A percentile compares a stretch with the other conserved stretches of the same genome.
Evolutionary conservation across 2,113 vertebrate genomes (phyloP).

Genomic region (Paraplagusia blochii): DNA sequence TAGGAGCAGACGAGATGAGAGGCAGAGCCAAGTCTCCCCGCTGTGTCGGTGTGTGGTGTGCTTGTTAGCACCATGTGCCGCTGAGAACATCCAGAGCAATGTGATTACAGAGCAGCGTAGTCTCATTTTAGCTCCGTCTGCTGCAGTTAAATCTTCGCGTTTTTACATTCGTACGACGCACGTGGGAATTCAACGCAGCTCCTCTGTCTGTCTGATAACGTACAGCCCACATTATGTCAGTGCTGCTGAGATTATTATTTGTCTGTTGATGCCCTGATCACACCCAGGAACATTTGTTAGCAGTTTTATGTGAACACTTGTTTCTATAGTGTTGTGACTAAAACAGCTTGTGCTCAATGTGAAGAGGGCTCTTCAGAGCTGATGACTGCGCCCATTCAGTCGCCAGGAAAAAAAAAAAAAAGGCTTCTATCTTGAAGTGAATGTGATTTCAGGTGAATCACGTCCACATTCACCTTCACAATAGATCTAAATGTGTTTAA

Average conservation of each 20-base stretch:
- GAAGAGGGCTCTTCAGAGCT: background rate
- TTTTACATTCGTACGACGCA: background rate
- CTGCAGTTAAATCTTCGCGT: background rate
- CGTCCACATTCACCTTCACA: too few relatives aligned
- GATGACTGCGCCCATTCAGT: constrained; percentile 8
- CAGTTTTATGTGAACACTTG: background rate
- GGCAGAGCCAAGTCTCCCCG: constrained; percentile 3
- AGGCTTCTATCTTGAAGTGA: background rate
- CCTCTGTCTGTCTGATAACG: background rate
- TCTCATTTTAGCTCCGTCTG: constrained; percentile 19
- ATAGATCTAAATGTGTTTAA: too few relatives aligned
- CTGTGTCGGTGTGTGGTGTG: constrained; percentile 9
- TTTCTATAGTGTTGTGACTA: background rate
- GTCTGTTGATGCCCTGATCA: background rate
- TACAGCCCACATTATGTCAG: background rate
- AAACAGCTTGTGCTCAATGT: background rate
- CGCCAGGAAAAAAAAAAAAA: background rate
- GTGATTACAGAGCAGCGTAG: constrained; percentile 3
- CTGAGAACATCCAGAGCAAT: constrained; percentile 15
- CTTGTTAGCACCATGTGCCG: constrained; percentile 10
- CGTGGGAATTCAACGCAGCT: background rate
- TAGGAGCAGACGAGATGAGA: constrained; percentile 25
- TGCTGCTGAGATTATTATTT: background rate
- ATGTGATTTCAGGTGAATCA: background rate
- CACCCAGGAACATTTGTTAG: constrained; percentile 1